Conservation (phyloP, 2,797 vertebrate genomes). For the Lophotriccus pileatus region DNA sequence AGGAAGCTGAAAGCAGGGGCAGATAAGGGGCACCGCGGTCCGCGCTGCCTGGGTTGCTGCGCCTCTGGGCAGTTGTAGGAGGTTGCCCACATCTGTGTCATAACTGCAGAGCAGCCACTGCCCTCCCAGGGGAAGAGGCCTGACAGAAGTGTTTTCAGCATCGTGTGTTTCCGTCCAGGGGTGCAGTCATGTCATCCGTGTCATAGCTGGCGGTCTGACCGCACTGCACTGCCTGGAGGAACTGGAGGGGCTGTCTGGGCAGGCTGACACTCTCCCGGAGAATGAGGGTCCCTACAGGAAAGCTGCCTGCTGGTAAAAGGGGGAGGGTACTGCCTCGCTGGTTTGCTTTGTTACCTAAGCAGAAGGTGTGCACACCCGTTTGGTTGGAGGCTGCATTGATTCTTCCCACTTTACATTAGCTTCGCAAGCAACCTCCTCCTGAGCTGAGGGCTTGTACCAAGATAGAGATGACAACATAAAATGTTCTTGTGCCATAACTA, state of each 20-base stretch:
- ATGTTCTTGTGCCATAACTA: neutral
- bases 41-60: neutral
- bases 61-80: neutral
- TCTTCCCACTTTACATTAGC: neutral
- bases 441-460: neutral
- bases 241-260: neutral
- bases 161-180: neutral
- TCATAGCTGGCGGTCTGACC: neutral
- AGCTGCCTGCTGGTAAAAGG: neutral
- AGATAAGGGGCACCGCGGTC: neutral
- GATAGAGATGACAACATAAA: neutral
- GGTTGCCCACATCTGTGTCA: neutral
- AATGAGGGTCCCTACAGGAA: neutral
- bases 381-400: neutral
- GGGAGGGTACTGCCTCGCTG: rapidly evolving
- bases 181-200: neutral
- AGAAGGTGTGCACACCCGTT: neutral
- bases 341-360: neutral
- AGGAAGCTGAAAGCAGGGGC: neutral
- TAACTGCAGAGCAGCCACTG: neutral
- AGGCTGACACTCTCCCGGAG: neutral
- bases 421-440: neutral
- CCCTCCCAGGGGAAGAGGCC: rapidly evolving
- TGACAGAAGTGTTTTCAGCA: neutral
- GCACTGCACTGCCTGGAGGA: neutral